Base-by-base conservation (phyloP, 2,113 vertebrate genomes). In the Montifringilla adamsi region DNA sequence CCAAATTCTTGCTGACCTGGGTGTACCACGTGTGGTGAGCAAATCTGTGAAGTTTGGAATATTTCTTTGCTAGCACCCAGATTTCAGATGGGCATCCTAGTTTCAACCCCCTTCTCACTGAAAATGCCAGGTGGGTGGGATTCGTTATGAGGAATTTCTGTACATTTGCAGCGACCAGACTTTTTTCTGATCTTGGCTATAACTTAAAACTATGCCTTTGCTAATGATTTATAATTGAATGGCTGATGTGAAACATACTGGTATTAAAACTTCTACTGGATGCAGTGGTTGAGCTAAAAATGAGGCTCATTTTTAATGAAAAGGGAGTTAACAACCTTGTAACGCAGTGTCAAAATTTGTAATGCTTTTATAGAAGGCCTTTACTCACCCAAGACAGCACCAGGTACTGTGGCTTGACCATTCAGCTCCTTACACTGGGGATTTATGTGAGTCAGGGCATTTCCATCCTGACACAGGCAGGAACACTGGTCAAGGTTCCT, bases 1-100 rank as follows among this genome's bases (percentile, higher is more conserved):
- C 90, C 76, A 90, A 44, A 55, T 75, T 87, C 68, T 77, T 39
- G 52, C 75, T 90, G 78, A 88, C 56, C 68, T 44, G 67, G 77
- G 55, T 31, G 56, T 23, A 23, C 17, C 43, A 70, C 13, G 21
- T 69, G 26, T 55, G 30, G 70, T 74, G 84, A 73, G 20, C 30
- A 86, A 86, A 77, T 53, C 68, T 70, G 55, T 74, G 58, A 88
- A 50, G 46, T 67, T 11, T 70, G 83, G 50, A 81, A n/a, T 74
- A 50, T 52, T 84, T 70, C 26, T 86, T 49, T 92, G 83, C 28
- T 27, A 59, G 39, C 26, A 72, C 37, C 7, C 58, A 73, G 53
- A 47, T 70, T 94, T 92, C 39, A 84, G 46, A 46, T 76, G 3
- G 5, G 31, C 68, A 52, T 68, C 49, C 46, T 73, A 37, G 13